Percentiles rank a stretch among this genome's conserved stretches.
Conservation (phyloP, 2,113 vertebrate genomes). For the Muntiacus muntjak region DNA sequence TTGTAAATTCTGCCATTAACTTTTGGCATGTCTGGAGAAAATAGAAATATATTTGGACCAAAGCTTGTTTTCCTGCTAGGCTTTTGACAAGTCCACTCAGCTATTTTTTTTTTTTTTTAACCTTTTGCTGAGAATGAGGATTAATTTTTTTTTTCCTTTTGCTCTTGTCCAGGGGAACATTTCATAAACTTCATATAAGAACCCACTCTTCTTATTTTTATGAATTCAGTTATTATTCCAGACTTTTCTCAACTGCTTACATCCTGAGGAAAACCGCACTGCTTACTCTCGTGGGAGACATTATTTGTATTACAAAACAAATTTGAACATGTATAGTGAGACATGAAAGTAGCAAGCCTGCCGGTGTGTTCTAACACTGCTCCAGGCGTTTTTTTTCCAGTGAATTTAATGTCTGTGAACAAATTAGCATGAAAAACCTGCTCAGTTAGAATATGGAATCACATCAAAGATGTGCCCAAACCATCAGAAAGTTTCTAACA, state of each 20-base stretch:
- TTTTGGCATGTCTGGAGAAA: background rate
- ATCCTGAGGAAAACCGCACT: background rate
- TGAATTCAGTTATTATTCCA: background rate
- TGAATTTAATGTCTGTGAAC: background rate
- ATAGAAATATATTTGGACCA: background rate
- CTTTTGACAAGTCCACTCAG: background rate
- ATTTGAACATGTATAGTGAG: background rate
- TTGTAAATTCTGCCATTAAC: background rate
- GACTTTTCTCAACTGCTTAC: background rate
- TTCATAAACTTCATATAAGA: background rate
- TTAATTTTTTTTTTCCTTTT: background rate
- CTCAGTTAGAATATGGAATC: background rate
- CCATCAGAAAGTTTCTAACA: background rate
- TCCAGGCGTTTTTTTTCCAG: background rate
- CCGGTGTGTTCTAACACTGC: background rate
- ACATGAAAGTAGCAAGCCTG: background rate
- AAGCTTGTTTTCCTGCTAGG: background rate
- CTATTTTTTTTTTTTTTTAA: background rate
- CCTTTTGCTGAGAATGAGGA: background rate
- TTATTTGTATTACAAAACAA: slow-evolving; percentile 25
- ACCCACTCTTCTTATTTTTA: background rate
- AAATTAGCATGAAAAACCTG: background rate
- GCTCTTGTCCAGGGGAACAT: background rate
- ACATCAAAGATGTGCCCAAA: background rate
- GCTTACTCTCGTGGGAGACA: background rate